Base-by-base conservation (phyloP, 1,140 invertebrate genomes). In the Ptiloglossa arizonensis region DNA sequence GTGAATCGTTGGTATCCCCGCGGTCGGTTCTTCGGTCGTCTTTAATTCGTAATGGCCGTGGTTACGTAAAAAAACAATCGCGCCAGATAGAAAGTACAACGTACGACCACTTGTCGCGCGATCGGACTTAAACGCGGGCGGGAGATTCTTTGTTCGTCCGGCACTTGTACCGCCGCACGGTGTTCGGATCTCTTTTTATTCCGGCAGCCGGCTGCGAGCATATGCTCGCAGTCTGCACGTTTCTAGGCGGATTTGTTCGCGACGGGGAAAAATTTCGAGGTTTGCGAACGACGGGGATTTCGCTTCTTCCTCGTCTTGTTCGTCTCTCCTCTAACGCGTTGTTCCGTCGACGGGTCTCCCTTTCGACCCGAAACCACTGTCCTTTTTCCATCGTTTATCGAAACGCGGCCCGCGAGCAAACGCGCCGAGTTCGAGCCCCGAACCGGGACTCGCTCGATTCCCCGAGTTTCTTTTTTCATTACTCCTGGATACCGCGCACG, bases 21-120 rank as follows among this genome's bases (percentile, higher is more conserved):
- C 66, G 27, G n/a, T n/a, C n/a, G n/a, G n/a, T 52, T 66, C 81
- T 62, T 89, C 87, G 83, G 86, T 87, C 87, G 69, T 69, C 60
- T 74, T 83, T 82, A 82, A 81, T 85, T 77, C 81, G 72, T 88
- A 87, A 87, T 82, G 77, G 41, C 52, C 66, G 54, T 27, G 67
- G 82, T 90, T 90, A 88, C 80, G 87, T 86, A 87, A 88, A 89
- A n/a, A 88, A 89, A 87, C 54, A 74, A 62, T 59, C 71, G 44
- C 44, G 41, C 60, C 54, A 68, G 56, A 69, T 60, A 75, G 71
- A 68, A 75, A 75, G 62, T 68, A 62, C 35, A 68, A 62, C 68
- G 67, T 54, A 62, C 67, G 75, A 71, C 67, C 75, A 77, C 75
- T 77, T 77, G 75, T 77, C 75, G 75, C 56, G 48, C 56, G 57